A percentile compares a stretch with the other conserved stretches of the same genome.
Evolutionary conservation across 2,888 invertebrate species (phyloP).

Genomic region (Rugalucina vietnamica): DNA sequence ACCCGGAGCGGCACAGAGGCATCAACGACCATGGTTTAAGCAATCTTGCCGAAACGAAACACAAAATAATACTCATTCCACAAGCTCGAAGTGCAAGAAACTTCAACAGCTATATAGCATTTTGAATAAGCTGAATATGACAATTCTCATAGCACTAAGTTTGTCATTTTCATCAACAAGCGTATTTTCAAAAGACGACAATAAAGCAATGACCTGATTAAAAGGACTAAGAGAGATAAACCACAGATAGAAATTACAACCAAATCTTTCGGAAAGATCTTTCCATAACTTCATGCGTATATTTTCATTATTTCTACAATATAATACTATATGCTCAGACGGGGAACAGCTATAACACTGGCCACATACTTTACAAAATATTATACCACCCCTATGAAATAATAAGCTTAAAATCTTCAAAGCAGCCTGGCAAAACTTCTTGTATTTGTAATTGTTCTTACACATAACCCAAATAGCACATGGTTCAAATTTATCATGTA

Average conservation of each 20-base stretch:
- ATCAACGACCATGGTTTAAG: no score
- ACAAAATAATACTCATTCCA: no score
- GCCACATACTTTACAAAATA: not conserved
- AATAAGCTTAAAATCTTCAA: not conserved
- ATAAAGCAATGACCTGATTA: not conserved
- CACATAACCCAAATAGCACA: not conserved
- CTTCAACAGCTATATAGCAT: no score
- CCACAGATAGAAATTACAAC: not conserved
- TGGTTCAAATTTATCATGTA: not conserved
- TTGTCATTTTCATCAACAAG: not conserved
- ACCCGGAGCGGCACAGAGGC: no score
- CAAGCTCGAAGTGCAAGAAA: no score
- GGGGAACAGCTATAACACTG: not conserved
- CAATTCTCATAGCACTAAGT: not conserved
- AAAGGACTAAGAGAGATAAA: not conserved
- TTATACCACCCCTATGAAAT: not conserved
- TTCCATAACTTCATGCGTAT: not conserved
- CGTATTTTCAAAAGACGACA: not conserved
- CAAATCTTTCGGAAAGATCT: not conserved
- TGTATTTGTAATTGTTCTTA: not conserved
- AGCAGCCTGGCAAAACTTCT: not conserved
- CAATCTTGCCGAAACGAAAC: no score
- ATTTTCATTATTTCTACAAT: not conserved
- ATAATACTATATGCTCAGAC: not conserved
- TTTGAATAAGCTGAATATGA: not conserved